Conservation (phyloP, 1,140 invertebrate genomes). For the Olivierus martensii region DNA sequence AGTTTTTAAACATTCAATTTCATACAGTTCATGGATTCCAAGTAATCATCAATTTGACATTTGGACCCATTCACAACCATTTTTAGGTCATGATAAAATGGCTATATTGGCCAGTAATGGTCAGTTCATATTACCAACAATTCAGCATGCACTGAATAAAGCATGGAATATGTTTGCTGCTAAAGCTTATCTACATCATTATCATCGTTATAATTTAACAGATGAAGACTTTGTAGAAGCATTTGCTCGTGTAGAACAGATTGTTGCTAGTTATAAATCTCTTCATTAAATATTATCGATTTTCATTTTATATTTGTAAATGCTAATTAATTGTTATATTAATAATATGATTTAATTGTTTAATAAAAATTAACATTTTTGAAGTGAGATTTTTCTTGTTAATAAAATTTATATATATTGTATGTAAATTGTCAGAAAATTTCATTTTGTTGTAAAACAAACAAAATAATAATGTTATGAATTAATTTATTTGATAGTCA, state of each 20-base stretch:
- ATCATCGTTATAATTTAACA: conserved; percentile 3
- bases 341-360: too few relatives aligned
- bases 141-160: conserved; percentile 4
- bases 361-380: too few relatives aligned
- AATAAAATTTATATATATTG: too few relatives aligned
- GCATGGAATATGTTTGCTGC: conserved; percentile 9
- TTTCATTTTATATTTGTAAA: too few relatives aligned
- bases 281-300: not conserved
- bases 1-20: conserved; percentile 5
- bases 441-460: too few relatives aligned
- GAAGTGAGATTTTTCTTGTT: too few relatives aligned
- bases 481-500: too few relatives aligned
- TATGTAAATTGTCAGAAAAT: too few relatives aligned
- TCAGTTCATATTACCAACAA: not conserved
- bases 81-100: conserved; percentile 3
- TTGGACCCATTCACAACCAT: not conserved
- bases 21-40: conserved; percentile 10
- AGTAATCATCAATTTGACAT: not conserved
- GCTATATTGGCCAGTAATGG: conserved; percentile 13
- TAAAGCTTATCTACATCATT: conserved; percentile 16
- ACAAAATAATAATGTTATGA: too few relatives aligned
- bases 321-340: too few relatives aligned
- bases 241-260: conserved; percentile 8
- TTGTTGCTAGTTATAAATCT: conserved; percentile 10
- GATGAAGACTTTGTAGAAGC: conserved; percentile 6